Evolutionary conservation across 35 echinoderm and acorn worm genomes (phyloP).

Genomic region (Holothuria glaberrima): DNA sequence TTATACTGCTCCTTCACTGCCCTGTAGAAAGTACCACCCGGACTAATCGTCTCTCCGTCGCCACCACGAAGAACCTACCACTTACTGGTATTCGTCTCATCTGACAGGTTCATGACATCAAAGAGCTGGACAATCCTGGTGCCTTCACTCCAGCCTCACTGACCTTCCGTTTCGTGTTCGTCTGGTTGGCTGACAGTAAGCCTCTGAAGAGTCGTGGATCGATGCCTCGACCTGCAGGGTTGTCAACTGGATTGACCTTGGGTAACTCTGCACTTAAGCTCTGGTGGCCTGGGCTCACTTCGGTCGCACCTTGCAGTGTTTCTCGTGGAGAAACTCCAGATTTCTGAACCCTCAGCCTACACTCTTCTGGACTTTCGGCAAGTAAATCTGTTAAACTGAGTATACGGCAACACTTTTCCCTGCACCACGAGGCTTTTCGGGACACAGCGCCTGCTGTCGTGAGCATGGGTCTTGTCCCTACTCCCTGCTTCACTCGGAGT

Average conservation of each 20-base stretch:
- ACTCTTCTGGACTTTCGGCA: neutral
- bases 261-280: neutral
- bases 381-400: neutral
- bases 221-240: neutral
- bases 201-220: neutral
- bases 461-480: neutral
- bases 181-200: neutral
- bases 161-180: neutral
- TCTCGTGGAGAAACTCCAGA: too few relatives aligned
- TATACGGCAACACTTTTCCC: neutral
- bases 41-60: neutral
- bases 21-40: neutral
- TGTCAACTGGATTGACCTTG: neutral
- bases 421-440: neutral
- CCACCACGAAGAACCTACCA: neutral
- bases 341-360: too few relatives aligned
- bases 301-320: neutral
- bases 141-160: neutral
- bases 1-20: neutral
- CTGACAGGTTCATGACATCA: neutral
- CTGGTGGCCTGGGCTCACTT: neutral
- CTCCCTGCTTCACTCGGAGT: neutral
- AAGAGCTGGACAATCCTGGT: neutral
- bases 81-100: neutral
- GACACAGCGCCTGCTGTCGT: neutral